Evolutionary conservation across 2,797 vertebrate species (phyloP).

Genomic region (Phyllotis vaccarum): DNA sequence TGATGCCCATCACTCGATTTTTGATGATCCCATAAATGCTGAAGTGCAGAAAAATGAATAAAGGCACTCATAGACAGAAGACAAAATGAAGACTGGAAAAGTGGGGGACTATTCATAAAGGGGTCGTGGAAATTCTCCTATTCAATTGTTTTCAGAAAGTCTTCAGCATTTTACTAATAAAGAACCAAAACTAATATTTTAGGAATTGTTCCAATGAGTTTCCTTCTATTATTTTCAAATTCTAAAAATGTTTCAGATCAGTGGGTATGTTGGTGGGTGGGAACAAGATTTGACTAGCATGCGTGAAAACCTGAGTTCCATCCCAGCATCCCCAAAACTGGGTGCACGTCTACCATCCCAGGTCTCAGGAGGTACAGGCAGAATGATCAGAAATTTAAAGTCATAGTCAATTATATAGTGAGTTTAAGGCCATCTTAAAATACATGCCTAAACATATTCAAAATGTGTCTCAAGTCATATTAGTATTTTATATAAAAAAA

Average conservation of each 20-base stretch:
- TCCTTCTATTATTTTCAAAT: not conserved
- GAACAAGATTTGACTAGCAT: not conserved
- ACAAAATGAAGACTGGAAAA: not conserved
- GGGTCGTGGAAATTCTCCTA: not conserved
- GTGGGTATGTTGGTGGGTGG: not conserved
- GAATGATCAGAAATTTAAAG: not conserved
- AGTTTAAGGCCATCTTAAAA: not conserved
- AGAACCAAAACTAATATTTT: not conserved
- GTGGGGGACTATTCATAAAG: not conserved
- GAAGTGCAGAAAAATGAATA: not conserved
- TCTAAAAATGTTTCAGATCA: conserved; percentile 11
- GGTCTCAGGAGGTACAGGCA: not conserved
- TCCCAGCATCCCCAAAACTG: not conserved
- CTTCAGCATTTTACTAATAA: not conserved
- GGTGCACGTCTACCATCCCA: not conserved
- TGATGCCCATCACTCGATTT: not conserved
- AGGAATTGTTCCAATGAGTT: not conserved
- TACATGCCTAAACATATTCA: not conserved
- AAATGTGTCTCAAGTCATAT: conserved; percentile 1
- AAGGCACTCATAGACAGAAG: too few species aligned
- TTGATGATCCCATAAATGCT: not conserved
- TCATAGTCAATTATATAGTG: not conserved
- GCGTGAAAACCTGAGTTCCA: not conserved
- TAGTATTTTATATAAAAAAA: not conserved
- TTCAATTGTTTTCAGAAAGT: not conserved